Evolutionary conservation across 2,797 vertebrate genomes (phyloP), one percentile per base, ranked within the genome.

Genomic region (Lepilemur ruficaudatus): DNA sequence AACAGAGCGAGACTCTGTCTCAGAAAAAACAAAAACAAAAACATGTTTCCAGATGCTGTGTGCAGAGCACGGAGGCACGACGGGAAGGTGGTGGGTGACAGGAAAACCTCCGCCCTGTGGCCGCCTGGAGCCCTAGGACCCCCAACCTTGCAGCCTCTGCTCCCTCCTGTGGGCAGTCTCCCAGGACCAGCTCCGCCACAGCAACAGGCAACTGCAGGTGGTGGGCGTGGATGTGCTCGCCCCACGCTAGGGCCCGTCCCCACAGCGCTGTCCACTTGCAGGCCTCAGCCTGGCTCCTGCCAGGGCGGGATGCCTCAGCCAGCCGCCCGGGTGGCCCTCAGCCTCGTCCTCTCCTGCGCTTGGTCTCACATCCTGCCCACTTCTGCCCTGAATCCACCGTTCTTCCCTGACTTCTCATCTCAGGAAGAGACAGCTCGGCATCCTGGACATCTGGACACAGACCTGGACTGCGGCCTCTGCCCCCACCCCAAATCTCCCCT

Each of bases 61-160:
- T 50, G 30, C 30, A 50, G 20, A 70, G 38, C 10, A 15, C 22
- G 35, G 11, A 30, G 14, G 32, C 15, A 25, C 1, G 14, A 20
- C 1, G 0, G 13, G 18, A 63, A 55, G 55, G n/a, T 43, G n/a
- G 43, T 1, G 2, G n/a, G n/a, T 32, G 28, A 46, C 1, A 14
- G 5, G 46, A 63, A 63, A 85, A 28, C 8, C 7, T 22, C 38
- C 4, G 38, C n/a, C n/a, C 32, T 78, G 14, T 6, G 8, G 22
- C 38, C 9, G 2, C 55, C 30, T 46, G 11, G 46, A 10, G 32
- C 14, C 38, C 69, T 35, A 28, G 50, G 13, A 50, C 28, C 14
- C 41, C 18, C 20, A 6, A 5, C 23, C 35, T 15, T 5, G 9
- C 32, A 17, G 73, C 20, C 46, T 30, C 17, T 41, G 38, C 4